Percentiles rank a stretch among this genome's conserved stretches.
phyloP scores from a whole-genome alignment of 2,113 vertebrate species.

The cat (Felis catus) region F.catus_Fca126_mat1.0 CM031412.1:169769001-169769500 shows the following conservation, averaged over 20 bases:
- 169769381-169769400: background rate
- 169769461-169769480: background rate
- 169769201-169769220: background rate
- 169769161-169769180: background rate
- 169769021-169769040: background rate
- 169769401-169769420: background rate
- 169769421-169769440: background rate
- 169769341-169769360: background rate
- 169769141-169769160: background rate
- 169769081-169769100: background rate
- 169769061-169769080: background rate
- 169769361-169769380: background rate
- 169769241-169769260: background rate
- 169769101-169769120: background rate
- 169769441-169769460: background rate
- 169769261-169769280: background rate
- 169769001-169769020: background rate
- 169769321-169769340: background rate
- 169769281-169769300: background rate
- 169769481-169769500: background rate
- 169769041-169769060: background rate
- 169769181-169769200: background rate
- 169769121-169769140: background rate
- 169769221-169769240: background rate
- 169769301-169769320: background rate